Base-by-base conservation (phyloP, 1,140 invertebrate genomes). In the Argopecten irradians region DNA sequence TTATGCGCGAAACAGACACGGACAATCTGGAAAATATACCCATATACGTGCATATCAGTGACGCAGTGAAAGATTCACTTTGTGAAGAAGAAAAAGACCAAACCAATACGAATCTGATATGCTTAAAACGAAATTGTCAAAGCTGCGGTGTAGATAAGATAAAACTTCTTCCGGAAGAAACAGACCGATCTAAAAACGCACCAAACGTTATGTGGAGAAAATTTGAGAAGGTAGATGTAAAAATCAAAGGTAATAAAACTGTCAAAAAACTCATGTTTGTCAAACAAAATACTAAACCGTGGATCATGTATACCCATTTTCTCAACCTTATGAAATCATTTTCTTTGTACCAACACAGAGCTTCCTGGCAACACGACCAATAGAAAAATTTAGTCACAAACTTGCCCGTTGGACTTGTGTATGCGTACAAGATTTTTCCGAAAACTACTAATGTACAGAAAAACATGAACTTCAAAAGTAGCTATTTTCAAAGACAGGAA, bases 401-500 rank as follows among this genome's bases (percentile, higher is more conserved):
- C 41, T 41, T 91, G 34, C 88, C 83, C 32, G 8, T 82, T 19
- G 33, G 71, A 9, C 84, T 34, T 85, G 46, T 36, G 19, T 91
- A 2, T 82, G n/a, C 14, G 34, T 91, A 11, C 90, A 91, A 85
- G 88, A 91, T 28, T 91, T 83, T 43, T 71, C 84, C 2, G 90
- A 88, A 87, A 88, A 89, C 36, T 89, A 88, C 28, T 35, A 33
- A 39, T 89, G 88, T 43, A 36, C 19, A 11, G 86, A 89, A 32
- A 36, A 88, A 14, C 16, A 36, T 32, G 86, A 88, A 84, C 36
- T 89, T 19, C 88, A n/a, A 89, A 82, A 85, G 84, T 5, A 55
- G 36, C 1, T 89, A 91, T 34, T 91, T 91, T 83, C 86, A 87
- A 41, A 85, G 39, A 41, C 87, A 86, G 2, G 87, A 90, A 41